Evolutionary conservation across 2,888 invertebrate species (phyloP).

Genomic region (Taphrorychus bicolor): DNA sequence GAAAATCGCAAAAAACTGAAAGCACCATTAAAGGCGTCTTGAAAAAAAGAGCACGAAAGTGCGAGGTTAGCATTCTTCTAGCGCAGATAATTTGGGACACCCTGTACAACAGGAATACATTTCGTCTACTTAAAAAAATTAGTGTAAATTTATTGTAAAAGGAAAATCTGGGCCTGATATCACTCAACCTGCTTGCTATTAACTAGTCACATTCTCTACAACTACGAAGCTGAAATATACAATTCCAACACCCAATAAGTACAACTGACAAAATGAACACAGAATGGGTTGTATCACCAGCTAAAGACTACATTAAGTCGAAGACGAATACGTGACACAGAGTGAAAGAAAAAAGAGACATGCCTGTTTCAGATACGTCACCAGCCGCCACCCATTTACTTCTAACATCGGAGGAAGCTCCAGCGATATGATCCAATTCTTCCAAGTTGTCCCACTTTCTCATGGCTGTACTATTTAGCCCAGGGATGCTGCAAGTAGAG

Average conservation of each 20-base stretch:
- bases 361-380: slow-evolving; percentile 57
- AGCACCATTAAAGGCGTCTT: no score
- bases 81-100: no score
- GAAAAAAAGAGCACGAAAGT: no score
- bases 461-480: slow-evolving; percentile 48
- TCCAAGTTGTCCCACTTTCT: slow-evolving; percentile 56
- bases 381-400: slow-evolving; percentile 53
- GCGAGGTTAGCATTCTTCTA: no score
- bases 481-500: slow-evolving; percentile 48
- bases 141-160: no score
- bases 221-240: background rate
- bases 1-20: no score
- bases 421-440: slow-evolving; percentile 52
- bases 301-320: background rate
- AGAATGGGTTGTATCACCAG: no score
- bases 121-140: no score
- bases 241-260: background rate
- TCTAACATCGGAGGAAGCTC: slow-evolving; percentile 45
- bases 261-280: no score
- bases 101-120: no score
- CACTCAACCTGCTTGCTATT: background rate
- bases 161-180: background rate
- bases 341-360: slow-evolving; percentile 46
- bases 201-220: background rate
- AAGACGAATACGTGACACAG: background rate